Percentiles rank a stretch among this genome's conserved stretches.
phyloP scores from a whole-genome alignment of 2,888 invertebrate species.

The Corbicula japonica region DNA sequence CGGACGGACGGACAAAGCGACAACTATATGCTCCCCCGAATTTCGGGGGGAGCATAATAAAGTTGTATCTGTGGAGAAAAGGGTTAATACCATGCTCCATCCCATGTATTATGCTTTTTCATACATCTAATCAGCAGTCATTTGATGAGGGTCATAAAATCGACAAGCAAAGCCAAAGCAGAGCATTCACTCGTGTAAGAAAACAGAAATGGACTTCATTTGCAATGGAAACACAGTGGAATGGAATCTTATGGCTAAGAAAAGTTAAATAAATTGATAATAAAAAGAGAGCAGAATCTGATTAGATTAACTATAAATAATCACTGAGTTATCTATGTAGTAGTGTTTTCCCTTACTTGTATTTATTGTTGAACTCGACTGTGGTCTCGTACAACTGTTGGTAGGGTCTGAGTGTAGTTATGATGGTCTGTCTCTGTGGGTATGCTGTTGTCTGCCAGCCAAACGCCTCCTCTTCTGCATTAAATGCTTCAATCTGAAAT shows the following conservation, averaged over 20 bases:
- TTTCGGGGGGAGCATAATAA: too few relatives aligned
- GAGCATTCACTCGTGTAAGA: too few relatives aligned
- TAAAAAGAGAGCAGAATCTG: neutral
- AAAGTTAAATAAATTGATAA: neutral
- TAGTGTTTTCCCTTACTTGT: slow-evolving; percentile 88
- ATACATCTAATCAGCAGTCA: too few relatives aligned
- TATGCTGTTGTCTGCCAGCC: slow-evolving; percentile 96
- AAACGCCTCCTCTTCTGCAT: slow-evolving; percentile 95
- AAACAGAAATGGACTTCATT: too few relatives aligned
- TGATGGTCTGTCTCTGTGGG: slow-evolving; percentile 91
- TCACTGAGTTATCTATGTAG: neutral
- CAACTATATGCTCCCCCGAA: too few relatives aligned
- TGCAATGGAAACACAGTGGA: too few relatives aligned
- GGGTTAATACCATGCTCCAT: too few relatives aligned
- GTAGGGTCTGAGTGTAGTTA: slow-evolving; percentile 94
- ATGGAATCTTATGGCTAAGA: neutral
- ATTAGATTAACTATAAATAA: slow-evolving; percentile 3
- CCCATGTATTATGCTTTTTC: too few relatives aligned
- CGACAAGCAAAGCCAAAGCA: too few relatives aligned
- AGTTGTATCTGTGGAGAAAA: too few relatives aligned
- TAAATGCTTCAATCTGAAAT: slow-evolving; percentile 92
- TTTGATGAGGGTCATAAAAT: too few relatives aligned
- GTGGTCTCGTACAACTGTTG: slow-evolving; percentile 96
- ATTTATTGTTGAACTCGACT: slow-evolving; percentile 93
- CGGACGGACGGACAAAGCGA: too few relatives aligned